Evolutionary conservation across 2,797 vertebrate genomes (phyloP).

Genomic region (Dicrostonyx torquatus): DNA sequence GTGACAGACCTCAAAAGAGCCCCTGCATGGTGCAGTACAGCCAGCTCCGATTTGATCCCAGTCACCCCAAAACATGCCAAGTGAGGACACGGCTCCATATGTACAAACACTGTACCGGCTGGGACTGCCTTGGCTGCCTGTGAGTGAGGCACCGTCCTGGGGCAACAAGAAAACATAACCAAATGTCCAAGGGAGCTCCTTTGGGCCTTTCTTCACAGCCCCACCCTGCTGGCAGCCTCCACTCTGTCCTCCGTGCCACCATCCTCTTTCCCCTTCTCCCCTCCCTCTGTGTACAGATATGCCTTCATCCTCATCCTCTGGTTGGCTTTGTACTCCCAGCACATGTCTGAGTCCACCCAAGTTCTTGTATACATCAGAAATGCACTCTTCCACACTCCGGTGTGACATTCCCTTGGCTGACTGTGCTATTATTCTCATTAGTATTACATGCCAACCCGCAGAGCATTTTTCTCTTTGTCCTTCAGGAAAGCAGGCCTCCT

Average conservation of each 20-base stretch:
- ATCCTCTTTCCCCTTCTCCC: not conserved
- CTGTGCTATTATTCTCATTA: not conserved
- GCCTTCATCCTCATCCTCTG: not conserved
- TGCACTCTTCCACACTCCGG: not conserved
- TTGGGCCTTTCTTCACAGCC: not conserved
- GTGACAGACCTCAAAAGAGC: not conserved
- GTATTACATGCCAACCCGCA: not conserved
- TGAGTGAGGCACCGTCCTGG: not conserved
- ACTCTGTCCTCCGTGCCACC: not conserved
- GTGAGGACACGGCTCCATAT: fast-evolving
- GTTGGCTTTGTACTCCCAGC: not conserved
- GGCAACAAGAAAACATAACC: not conserved
- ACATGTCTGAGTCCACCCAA: not conserved
- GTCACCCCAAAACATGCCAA: not conserved
- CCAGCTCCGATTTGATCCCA: not conserved
- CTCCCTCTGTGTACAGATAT: no score
- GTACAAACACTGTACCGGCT: fast-evolving
- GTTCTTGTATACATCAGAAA: not conserved
- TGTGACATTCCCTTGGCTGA: not conserved
- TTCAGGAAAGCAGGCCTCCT: not conserved
- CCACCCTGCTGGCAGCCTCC: not conserved
- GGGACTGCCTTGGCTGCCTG: not conserved
- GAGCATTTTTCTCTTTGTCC: not conserved
- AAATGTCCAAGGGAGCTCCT: no score
- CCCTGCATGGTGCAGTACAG: not conserved